Conservation (phyloP, 2,797 vertebrate species). For the Zonotrichia albicollis region DNA sequence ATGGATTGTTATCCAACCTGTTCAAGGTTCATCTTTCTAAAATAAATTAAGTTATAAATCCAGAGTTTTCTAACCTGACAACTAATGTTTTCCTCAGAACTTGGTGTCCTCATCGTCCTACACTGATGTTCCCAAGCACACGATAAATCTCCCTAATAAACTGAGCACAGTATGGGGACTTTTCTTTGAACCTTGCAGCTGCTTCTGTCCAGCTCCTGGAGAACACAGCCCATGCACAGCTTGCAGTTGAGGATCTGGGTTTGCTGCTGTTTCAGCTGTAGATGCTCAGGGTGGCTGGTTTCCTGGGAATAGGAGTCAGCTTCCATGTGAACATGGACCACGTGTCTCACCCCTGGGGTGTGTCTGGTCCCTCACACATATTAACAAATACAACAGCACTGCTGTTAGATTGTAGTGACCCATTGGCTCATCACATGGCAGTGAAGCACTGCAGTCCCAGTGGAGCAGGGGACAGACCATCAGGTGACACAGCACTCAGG, state of each 20-base stretch:
- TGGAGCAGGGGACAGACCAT: background rate
- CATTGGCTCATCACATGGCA: background rate
- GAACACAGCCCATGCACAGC: background rate
- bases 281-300: background rate
- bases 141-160: background rate
- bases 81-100: background rate
- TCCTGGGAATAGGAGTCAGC: background rate
- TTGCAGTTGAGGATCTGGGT: background rate
- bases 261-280: background rate
- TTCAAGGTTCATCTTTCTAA: background rate
- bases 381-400: no score
- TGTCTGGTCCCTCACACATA: background rate
- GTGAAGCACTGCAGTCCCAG: background rate
- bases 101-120: background rate
- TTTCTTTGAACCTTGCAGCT: background rate
- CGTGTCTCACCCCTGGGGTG: background rate
- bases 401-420: background rate
- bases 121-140: background rate
- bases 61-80: background rate
- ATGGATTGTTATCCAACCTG: background rate
- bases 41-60: background rate
- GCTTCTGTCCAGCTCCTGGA: background rate
- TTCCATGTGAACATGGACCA: background rate
- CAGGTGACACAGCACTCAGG: background rate
- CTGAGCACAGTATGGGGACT: background rate